Conservation (phyloP, 2,113 vertebrate genomes). For the Xenopus tropicalis region UCB_Xtro_10.0 CM004444.2:168611501-168612000, state of each 20-base stretch:
- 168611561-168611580: no score
- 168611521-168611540: no score
- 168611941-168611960: background rate
- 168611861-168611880: background rate
- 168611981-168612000: no score
- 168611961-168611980: background rate
- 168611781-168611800: constrained; percentile 6
- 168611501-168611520: no score
- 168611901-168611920: background rate
- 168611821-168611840: background rate
- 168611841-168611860: background rate
- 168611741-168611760: background rate
- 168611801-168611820: background rate
- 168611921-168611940: background rate
- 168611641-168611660: no score
- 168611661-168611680: no score
- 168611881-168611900: background rate
- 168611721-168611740: background rate
- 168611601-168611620: no score
- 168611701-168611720: background rate
- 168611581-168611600: no score
- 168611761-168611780: background rate
- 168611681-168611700: no score
- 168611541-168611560: no score
- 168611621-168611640: no score